phyloP scores from a whole-genome alignment of 2,888 invertebrate genomes.

The Phortica okadai region DNA sequence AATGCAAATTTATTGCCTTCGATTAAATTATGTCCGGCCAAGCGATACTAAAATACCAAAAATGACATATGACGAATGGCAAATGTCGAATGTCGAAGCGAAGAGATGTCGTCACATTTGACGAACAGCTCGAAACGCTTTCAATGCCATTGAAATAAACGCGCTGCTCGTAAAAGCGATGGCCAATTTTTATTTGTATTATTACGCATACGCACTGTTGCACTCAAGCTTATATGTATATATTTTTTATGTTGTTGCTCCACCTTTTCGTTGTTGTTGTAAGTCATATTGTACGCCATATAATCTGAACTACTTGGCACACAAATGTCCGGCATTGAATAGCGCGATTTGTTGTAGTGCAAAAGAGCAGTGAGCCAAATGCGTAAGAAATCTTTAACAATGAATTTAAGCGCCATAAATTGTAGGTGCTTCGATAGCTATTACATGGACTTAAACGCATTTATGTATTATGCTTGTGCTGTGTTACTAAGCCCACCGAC shows the following conservation, averaged over 20 bases:
- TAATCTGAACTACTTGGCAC: slow-evolving; percentile 12
- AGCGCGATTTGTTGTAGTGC: background rate
- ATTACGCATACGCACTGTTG: slow-evolving; percentile 6
- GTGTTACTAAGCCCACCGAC: background rate
- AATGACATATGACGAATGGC: background rate
- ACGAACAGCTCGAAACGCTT: background rate
- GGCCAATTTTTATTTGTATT: background rate
- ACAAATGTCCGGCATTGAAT: background rate
- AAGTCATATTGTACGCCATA: background rate
- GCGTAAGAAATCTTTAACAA: background rate
- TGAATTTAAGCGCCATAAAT: slow-evolving; percentile 22
- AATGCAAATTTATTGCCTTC: slow-evolving; percentile 70
- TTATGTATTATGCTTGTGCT: background rate
- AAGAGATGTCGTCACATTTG: no score
- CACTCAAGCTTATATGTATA: background rate
- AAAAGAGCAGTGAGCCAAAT: no score
- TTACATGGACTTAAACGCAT: slow-evolving; percentile 1
- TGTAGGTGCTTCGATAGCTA: slow-evolving; percentile 24
- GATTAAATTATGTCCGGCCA: slow-evolving; percentile 60
- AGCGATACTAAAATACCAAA: slow-evolving; percentile 31
- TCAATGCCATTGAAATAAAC: slow-evolving; percentile 12
- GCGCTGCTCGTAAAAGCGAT: background rate
- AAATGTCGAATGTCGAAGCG: background rate
- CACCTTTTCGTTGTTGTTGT: background rate
- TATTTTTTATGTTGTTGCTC: background rate